Conservation (phyloP, 2,797 vertebrate species). For the Sebastes dallii region DNA sequence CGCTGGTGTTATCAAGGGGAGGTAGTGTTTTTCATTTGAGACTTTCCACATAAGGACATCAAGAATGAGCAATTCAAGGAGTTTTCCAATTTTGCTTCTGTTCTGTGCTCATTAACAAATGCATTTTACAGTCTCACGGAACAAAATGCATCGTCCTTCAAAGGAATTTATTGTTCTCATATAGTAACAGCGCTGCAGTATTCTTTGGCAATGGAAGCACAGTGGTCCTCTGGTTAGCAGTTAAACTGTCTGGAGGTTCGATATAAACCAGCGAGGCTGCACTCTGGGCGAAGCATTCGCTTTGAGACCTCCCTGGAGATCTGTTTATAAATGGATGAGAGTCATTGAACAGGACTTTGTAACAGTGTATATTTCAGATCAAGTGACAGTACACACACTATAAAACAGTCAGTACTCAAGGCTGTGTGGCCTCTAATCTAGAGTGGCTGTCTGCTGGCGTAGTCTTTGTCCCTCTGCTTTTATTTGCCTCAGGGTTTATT, state of each 20-base stretch:
- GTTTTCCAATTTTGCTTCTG: constrained; percentile 14
- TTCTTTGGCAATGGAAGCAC: constrained; percentile 12
- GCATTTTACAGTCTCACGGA: constrained; percentile 13
- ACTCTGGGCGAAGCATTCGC: constrained; percentile 8
- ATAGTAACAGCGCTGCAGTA: constrained; percentile 17
- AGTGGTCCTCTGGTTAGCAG: constrained; percentile 29
- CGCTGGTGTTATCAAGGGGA: constrained; percentile 13
- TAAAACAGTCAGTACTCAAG: constrained; percentile 40
- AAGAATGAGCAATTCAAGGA: constrained; percentile 23
- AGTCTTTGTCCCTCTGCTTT: constrained; percentile 32
- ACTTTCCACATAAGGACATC: constrained; percentile 14
- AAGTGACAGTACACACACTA: constrained; percentile 32
- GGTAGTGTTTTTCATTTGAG: constrained; percentile 27
- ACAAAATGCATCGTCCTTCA: constrained; percentile 26
- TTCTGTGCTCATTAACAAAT: constrained; percentile 27
- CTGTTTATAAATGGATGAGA: constrained; percentile 54
- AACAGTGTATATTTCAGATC: constrained; percentile 50
- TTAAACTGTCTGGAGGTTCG: constrained; percentile 49
- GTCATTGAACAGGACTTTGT: constrained; percentile 48
- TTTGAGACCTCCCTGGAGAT: constrained; percentile 40
- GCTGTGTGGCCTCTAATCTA: constrained; percentile 22
- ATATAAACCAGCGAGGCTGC: constrained; percentile 36
- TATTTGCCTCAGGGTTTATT: constrained; percentile 35
- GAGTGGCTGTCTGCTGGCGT: constrained; percentile 5
- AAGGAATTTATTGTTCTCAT: constrained; percentile 41